Evolutionary conservation across 2,797 vertebrate species (phyloP).

Genomic region (Carcharodon carcharias): DNA sequence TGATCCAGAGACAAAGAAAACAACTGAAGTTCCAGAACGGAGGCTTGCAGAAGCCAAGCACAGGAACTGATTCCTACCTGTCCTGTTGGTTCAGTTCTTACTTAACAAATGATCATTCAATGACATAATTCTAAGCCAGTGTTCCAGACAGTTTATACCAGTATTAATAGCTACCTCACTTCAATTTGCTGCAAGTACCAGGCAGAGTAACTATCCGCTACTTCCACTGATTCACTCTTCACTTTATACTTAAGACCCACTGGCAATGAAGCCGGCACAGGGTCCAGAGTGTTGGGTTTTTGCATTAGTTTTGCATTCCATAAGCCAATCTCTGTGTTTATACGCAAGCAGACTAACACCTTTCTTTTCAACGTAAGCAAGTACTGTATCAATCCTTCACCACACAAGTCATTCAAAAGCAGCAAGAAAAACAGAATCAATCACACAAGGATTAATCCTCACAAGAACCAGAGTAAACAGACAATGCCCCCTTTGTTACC

Average conservation of each 20-base stretch:
- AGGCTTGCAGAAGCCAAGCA: too few species aligned
- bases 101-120: background rate
- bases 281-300: background rate
- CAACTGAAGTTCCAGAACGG: background rate
- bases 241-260: background rate
- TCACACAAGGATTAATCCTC: background rate
- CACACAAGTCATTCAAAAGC: background rate
- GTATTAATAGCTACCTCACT: background rate
- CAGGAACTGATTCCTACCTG: background rate
- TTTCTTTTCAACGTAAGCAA: background rate
- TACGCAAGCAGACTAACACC: background rate
- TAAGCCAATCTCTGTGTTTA: background rate
- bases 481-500: conserved; percentile 16
- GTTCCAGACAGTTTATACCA: background rate
- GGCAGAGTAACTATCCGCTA: background rate
- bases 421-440: background rate
- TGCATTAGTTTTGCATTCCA: background rate
- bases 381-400: background rate
- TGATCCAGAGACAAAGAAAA: background rate
- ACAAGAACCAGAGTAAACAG: background rate
- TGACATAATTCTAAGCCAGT: background rate
- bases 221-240: background rate
- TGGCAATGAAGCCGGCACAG: background rate
- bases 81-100: background rate
- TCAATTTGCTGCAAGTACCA: background rate